Percentiles rank a stretch among this genome's conserved stretches.
Conservation (phyloP, 1,140 invertebrate species). For the Gonatopus flavifemur region DNA sequence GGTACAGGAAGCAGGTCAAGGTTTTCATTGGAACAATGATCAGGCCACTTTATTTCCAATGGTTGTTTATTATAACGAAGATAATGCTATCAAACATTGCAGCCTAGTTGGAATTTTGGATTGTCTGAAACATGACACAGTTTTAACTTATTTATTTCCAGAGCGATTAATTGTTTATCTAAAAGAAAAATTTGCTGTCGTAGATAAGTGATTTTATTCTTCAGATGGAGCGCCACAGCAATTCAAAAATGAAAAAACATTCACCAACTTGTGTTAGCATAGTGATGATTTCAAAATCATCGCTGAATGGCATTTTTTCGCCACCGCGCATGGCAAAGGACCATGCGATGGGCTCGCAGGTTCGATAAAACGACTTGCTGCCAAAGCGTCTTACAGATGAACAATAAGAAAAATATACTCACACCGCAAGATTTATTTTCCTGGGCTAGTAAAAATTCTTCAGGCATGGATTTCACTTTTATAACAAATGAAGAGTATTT, state of each 20-base stretch:
- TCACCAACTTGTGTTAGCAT: background rate
- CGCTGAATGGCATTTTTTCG: too few relatives aligned
- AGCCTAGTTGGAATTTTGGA: background rate
- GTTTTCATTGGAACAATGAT: background rate
- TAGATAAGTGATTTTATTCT: background rate
- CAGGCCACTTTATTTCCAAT: background rate
- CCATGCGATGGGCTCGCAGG: too few relatives aligned
- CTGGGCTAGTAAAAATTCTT: background rate
- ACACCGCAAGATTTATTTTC: constrained; percentile 1
- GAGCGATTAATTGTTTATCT: background rate
- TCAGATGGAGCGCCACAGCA: too few relatives aligned
- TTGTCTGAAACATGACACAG: background rate
- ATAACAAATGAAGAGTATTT: too few relatives aligned
- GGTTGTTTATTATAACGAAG: background rate
- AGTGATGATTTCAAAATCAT: too few relatives aligned
- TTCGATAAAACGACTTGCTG: background rate
- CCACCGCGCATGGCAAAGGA: too few relatives aligned
- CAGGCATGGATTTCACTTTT: background rate
- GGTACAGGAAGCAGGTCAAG: background rate
- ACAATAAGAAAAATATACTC: background rate
- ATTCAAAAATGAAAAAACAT: constrained; percentile 1
- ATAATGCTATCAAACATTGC: background rate
- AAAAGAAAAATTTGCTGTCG: background rate
- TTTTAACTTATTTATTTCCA: background rate
- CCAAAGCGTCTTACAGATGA: background rate